Percentiles rank a stretch among this genome's conserved stretches.
phyloP scores from a whole-genome alignment of 2,113 vertebrate genomes.

The Urocolius indicus region DNA sequence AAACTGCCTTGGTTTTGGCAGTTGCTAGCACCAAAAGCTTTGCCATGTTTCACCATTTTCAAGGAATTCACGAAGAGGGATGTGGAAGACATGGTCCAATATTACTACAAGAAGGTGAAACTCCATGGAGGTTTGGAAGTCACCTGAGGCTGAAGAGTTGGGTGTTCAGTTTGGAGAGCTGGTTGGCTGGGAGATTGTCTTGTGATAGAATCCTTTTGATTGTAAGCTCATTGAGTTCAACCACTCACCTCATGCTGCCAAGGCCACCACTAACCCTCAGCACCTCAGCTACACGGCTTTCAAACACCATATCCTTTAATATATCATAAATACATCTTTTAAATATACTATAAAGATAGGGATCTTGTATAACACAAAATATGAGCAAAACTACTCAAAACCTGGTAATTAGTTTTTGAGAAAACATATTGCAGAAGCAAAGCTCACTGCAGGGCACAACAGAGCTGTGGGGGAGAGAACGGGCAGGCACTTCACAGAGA shows the following conservation, averaged over 20 bases:
- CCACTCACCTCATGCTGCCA: no score
- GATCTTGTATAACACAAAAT: neutral
- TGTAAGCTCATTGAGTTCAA: no score
- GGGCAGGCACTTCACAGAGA: accelerated
- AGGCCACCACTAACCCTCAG: no score
- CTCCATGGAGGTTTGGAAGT: neutral
- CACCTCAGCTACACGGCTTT: no score
- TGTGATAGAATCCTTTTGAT: no score
- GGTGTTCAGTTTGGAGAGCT: neutral
- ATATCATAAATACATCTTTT: no score
- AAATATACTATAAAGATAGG: no score
- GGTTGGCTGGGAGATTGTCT: neutral
- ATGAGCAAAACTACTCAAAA: neutral
- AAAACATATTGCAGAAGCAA: accelerated
- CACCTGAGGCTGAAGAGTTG: neutral
- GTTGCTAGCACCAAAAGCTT: neutral
- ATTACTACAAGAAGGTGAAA: neutral
- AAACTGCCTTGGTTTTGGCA: neutral
- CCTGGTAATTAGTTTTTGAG: accelerated
- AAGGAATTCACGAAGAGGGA: neutral
- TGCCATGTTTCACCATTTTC: neutral
- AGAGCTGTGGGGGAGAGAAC: neutral
- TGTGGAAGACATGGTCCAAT: neutral
- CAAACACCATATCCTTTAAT: no score
- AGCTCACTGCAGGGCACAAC: neutral